Conservation (phyloP, 2,797 vertebrate genomes). For the Arnoldichthys spilopterus region DNA sequence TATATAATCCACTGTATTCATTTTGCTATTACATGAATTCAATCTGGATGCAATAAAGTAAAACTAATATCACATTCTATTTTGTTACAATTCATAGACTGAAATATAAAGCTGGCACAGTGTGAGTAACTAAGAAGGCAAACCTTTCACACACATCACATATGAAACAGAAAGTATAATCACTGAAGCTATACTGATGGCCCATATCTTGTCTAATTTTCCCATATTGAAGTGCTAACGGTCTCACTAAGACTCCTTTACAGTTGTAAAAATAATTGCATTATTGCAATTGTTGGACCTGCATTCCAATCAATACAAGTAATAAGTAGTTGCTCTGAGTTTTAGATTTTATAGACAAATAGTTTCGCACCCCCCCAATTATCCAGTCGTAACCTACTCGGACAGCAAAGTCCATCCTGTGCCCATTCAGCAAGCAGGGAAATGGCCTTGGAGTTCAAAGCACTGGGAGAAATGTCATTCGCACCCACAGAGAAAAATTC, state of each 20-base stretch:
- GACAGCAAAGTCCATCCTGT: conserved; percentile 31
- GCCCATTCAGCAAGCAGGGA: conserved; percentile 16
- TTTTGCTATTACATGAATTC: conserved; percentile 40
- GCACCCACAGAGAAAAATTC: background rate
- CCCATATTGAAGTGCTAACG: background rate
- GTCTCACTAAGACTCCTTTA: background rate
- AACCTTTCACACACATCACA: background rate
- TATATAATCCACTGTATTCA: conserved; percentile 33
- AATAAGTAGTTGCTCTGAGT: background rate
- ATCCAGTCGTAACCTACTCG: conserved; percentile 6
- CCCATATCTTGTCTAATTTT: background rate
- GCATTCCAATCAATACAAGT: background rate
- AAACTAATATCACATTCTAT: conserved; percentile 21
- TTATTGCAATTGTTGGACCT: too few relatives aligned
- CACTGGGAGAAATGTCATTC: conserved; percentile 12
- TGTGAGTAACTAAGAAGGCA: background rate
- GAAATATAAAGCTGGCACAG: background rate
- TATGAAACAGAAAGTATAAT: background rate
- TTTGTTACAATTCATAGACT: background rate
- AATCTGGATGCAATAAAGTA: conserved; percentile 35
- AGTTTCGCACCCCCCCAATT: background rate
- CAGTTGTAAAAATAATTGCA: background rate
- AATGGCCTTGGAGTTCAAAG: conserved; percentile 33
- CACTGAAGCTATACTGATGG: background rate
- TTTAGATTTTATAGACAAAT: too few relatives aligned